A percentile compares a stretch with the other conserved stretches of the same genome.
Evolutionary conservation across 2,888 invertebrate genomes (phyloP).

Genomic region (Melangyna quadrimaculata): DNA sequence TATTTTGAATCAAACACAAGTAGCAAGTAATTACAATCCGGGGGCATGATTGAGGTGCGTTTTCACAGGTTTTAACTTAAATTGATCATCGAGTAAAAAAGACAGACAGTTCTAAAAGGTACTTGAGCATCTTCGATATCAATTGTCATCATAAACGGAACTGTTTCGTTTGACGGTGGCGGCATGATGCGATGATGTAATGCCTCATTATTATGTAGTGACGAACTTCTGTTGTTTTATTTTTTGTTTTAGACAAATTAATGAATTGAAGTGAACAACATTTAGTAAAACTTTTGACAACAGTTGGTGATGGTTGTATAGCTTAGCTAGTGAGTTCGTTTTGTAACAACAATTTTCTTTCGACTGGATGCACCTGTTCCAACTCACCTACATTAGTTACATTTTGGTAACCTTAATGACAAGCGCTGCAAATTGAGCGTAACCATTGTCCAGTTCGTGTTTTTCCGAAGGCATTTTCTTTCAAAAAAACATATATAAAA

Average conservation of each 20-base stretch:
- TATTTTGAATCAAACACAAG: constrained; percentile 73
- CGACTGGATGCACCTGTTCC: constrained; percentile 51
- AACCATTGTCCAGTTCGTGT: constrained; percentile 54
- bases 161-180: constrained; percentile 55
- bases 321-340: neutral
- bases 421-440: constrained; percentile 63
- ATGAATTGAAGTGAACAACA: constrained; percentile 40
- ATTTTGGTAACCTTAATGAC: constrained; percentile 46
- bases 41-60: constrained; percentile 69
- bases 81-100: constrained; percentile 42
- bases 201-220: constrained; percentile 35
- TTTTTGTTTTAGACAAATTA: constrained; percentile 39
- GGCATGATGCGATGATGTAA: constrained; percentile 36
- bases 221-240: constrained; percentile 15
- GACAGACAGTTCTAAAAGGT: constrained; percentile 23
- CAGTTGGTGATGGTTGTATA: constrained; percentile 51
- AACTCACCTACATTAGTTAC: neutral
- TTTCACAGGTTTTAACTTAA: constrained; percentile 61
- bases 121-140: constrained; percentile 40
- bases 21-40: constrained; percentile 74
- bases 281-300: constrained; percentile 54
- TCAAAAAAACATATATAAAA: neutral
- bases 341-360: constrained; percentile 23
- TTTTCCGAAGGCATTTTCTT: constrained; percentile 12
- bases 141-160: constrained; percentile 63